These are phyloP conservation scores for Lytechinus pictus DNA, from an alignment of 35 echinoderm and acorn worm genomes.

Conservation along the genomic window DNA sequence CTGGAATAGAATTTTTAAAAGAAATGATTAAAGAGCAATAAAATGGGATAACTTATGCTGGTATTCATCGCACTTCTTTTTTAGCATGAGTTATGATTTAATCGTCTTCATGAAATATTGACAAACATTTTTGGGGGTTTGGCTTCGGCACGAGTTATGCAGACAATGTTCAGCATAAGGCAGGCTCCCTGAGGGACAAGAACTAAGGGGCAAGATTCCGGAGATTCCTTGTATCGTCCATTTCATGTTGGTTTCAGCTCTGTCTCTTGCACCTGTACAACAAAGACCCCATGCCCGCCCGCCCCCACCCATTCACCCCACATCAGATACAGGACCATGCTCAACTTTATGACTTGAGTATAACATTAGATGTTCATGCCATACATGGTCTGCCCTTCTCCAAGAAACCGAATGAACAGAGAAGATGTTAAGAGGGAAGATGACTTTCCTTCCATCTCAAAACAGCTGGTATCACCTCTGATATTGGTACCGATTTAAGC, in stretches of 20 bases:
- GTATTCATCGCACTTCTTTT: neutral
- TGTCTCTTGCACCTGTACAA: neutral
- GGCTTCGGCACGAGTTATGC: neutral
- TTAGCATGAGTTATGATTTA: neutral
- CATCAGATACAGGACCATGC: neutral
- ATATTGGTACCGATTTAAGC: neutral
- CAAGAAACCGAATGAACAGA: neutral
- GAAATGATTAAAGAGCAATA: neutral
- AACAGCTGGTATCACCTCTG: neutral
- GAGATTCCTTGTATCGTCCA: neutral
- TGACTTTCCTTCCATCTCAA: neutral
- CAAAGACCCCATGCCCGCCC: neutral
- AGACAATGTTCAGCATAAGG: neutral
- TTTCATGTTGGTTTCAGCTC: neutral
- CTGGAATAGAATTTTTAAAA: no score
- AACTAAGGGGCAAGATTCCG: neutral
- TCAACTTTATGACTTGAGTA: neutral
- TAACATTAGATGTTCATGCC: neutral
- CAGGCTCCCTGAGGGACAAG: neutral
- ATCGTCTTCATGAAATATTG: neutral
- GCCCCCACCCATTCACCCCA: neutral
- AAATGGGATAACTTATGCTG: neutral
- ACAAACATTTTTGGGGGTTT: neutral
- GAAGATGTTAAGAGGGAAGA: neutral
- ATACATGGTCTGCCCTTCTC: neutral